phyloP scores from a whole-genome alignment of 2,888 invertebrate genomes.

The Deroplatys truncata region DNA sequence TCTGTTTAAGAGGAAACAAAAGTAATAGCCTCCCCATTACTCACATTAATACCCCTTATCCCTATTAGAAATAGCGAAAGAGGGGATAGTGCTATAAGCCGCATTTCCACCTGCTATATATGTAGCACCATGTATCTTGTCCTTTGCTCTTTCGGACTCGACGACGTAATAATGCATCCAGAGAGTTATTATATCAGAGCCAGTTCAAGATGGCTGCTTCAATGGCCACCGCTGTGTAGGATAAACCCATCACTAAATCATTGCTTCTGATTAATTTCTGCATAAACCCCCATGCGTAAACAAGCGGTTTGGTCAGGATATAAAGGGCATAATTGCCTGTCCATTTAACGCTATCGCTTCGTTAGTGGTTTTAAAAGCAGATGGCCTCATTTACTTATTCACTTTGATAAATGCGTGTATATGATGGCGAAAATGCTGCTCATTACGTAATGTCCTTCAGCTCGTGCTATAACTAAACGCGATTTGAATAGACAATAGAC shows the following conservation, averaged over 20 bases:
- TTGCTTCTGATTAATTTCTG: not conserved
- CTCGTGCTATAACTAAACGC: no score
- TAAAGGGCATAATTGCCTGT: not conserved
- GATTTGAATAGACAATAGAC: no score
- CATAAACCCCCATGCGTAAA: not conserved
- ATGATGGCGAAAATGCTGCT: no score
- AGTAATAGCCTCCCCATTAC: no score
- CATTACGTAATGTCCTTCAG: no score
- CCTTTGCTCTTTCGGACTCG: not conserved
- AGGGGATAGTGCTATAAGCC: not conserved
- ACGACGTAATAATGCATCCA: not conserved
- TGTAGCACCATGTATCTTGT: not conserved
- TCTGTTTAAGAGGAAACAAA: no score
- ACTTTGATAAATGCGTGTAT: not conserved
- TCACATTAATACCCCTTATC: no score
- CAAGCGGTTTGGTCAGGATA: not conserved
- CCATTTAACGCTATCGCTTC: not conserved
- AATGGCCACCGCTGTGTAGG: not conserved
- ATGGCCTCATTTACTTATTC: not conserved
- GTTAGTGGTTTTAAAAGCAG: not conserved
- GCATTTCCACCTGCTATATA: not conserved
- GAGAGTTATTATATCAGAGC: not conserved
- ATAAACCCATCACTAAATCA: not conserved
- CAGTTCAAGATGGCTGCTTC: not conserved
- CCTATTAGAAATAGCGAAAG: no score